Evolutionary conservation across 2,797 vertebrate genomes (phyloP), one percentile per base, ranked within the genome.

Genomic region (Oryzias sinensis): DNA sequence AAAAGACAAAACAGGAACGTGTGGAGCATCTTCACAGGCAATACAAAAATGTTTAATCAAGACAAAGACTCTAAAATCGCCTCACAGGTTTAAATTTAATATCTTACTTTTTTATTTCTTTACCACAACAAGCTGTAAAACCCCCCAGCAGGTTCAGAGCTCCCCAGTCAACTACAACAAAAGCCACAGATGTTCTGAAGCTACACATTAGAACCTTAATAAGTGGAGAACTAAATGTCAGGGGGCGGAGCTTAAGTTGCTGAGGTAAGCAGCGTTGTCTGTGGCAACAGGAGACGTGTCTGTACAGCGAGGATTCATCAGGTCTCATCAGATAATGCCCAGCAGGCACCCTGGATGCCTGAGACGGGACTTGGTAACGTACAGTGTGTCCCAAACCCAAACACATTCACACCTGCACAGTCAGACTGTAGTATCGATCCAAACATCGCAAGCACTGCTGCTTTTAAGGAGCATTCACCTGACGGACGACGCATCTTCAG

Each of bases 331-430:
- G 65, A 76, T 75, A 66, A 47, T 18, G 60, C 80, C 49, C 88
- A 81, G 88, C 87, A 79, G 86, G 80, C 54, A 70, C 51, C 53
- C 87, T 80, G 74, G 74, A 90, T 90, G 87, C 87, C 87, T 81
- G 72, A 72, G 74, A 81, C 89, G 63, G 9, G 29, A 33, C 29
- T 33, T 89, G 82, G 91, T 74, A 89, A 92, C 89, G 71, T 57
- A 84, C 79, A 76, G 57, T 14, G 51, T 69, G 77, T 55, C 63
- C 56, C 52, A 8, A 27, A 54, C 43, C 74, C 57, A 58, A 73
- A 60, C 18, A 49, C 16, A 45, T 27, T 0, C 11, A 16, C 7
- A 62, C 49, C 46, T 43, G 51, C 56, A 50, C 2, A 0, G 25
- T 14, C 70, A 49, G 57, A 65, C 62, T 37, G 37, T 9, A 24